Base-by-base conservation (phyloP, 2,113 vertebrate species). In the Alligator mississippiensis region DNA sequence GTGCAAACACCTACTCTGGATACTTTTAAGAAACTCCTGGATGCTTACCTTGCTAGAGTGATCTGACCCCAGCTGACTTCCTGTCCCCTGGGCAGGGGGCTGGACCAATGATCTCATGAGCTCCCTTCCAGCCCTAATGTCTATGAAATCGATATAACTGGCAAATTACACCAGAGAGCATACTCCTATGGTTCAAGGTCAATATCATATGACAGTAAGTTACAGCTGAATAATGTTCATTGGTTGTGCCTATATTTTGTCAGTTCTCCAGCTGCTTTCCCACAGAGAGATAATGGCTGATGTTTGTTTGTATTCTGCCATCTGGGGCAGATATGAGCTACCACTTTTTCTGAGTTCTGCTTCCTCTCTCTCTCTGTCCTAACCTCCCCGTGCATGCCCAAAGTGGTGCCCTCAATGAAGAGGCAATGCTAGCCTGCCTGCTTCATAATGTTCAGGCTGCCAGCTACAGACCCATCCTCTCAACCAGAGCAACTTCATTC, bases 241-340 rank as follows among this genome's bases (percentile, higher is more conserved):
- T 62, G 59, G 47, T 87, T 93, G 74, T 93, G 90, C 74, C 62
- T 88, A 87, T 34, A 11, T 59, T 27, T 11, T 91, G 96, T 91
- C 95, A 90, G 87, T 16, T 34, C 79, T 93, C 87, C 92, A 59
- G 79, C 78, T 88, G 62, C 89, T 82, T 89, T 94, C 87, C 92
- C 76, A 70, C 78, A 19, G 47, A 38, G 38, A 47, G 47, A 47
- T 47, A 47, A 55, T 27, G 21, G 63, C 3, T 58, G 66, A 60
- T 66, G 54, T 38, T 61, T 54, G 38, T 47, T 47, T 47, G 15
- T 55, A 22, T 24, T 21, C 47, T 47, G 18, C 34, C 72, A 54
- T 6, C 28, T 85, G 14, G 38, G n/a, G 11, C 77, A 68, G 55
- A 27, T 34, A 24, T 62, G 38, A 90, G 80, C 77, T n/a, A 24